Base-by-base conservation (phyloP, 2,888 invertebrate genomes). In the Criorhina ranunculi region DNA sequence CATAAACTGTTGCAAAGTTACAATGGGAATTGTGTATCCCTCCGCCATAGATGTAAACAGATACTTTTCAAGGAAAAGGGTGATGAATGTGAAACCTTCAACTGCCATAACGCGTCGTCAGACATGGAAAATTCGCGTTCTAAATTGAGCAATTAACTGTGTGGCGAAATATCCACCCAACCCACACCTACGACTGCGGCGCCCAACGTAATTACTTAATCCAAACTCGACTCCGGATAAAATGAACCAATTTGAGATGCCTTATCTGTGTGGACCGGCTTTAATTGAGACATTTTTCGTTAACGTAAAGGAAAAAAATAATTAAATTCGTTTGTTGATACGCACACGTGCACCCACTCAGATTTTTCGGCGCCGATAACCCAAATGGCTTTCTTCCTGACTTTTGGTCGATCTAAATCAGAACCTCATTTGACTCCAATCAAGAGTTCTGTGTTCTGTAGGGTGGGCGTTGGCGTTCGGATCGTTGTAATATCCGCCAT, bases 241-340 rank as follows among this genome's bases (percentile, higher is more conserved):
- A 85, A 64, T 85, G 79, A 85, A 75, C 70, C 80, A 79, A 85
- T 79, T 79, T 80, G 40, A 85, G 85, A 85, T 83, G 62, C 11
- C 83, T 83, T 83, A 83, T 83, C 83, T 73, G 11, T 35, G 19
- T 17, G 44, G 62, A 15, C 59, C 69, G 85, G 51, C 46, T 59
- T 76, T 76, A 85, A 85, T 85, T 85, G 85, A 85, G 85, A 85
- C 69, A 66, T 83, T 78, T 83, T 78, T 66, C 67, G 83, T 83
- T 75, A 12, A 51, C 67, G 49, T 51, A 19, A 42, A 51, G 35
- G 8, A 31, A 44, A 53, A 15, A 75, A 83, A 83, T 69, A 83
- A 83, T 83, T 83, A 83, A 79, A 29, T 73, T 75, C 24, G 60
- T 46, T 67, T 44, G 78, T 67, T 19, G 73, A 75, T 76, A 85